Evolutionary conservation across 2,113 vertebrate species (phyloP), one percentile per base, ranked within the genome.

Genomic region (Narcine bancroftii): DNA sequence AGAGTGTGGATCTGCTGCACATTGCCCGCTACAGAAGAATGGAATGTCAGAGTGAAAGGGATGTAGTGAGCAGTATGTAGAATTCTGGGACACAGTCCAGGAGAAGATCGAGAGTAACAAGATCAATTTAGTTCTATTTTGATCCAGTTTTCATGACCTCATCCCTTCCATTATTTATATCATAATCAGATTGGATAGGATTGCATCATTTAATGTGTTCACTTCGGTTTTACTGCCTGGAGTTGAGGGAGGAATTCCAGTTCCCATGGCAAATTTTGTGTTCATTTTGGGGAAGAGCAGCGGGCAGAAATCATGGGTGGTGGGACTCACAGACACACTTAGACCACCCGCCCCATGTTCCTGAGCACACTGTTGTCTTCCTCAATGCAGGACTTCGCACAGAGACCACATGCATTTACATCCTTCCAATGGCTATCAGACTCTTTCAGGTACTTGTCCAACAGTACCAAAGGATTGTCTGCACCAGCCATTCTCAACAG

Each of bases 111-210:
- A 89, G 9, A 56, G 60, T 4, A 6, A 50, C 6, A 65, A 89
- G 65, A 65, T 89, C 85, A 89, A 89, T 89, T 65, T 21, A 39
- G 15, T 89, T 66, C 85, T n/a, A 56, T 56, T 56, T 33, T 65
- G 85, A 89, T 89, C 60, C 56, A 29, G 60, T 89, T 89, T 66
- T 19, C 50, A 65, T 65, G 36, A 66, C 56, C 60, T 66, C 24
- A 66, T 89, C 85, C 65, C 56, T 13, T 89, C 85, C 65, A 89
- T 89, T 89, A 89, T 89, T 89, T 66, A 89, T 42, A 89, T 53
- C 36, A 19, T 66, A 66, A 89, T 89, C 33, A n/a, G 65, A 89
- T 42, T 39, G 85, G 85, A 66, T 42, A 26, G 85, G 65, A 66
- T 89, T 26, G 60, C 26, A 66, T 42, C 56, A 66, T 63, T 89